Evolutionary conservation across 1,140 invertebrate species (phyloP).

Genomic region (Caenorhabditis briggsae): DNA sequence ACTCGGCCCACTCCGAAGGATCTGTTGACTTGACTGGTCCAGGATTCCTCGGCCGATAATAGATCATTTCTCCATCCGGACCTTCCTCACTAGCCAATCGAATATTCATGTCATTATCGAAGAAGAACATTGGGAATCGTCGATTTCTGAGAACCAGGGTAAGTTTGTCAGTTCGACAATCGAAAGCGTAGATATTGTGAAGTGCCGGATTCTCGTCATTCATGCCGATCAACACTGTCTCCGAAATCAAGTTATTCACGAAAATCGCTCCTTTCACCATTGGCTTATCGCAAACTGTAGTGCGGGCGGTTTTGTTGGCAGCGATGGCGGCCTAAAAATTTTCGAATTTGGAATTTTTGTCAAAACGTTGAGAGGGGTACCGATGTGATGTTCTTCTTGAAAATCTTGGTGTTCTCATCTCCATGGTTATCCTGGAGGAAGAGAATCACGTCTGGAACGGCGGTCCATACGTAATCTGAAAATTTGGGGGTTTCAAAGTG

Average conservation of each 20-base stretch:
- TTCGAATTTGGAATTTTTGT: not conserved
- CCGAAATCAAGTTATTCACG: slow-evolving; percentile 60
- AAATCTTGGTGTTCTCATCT: slow-evolving; percentile 66
- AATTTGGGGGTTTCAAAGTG: too few species aligned
- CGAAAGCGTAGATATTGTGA: slow-evolving; percentile 67
- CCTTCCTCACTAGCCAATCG: slow-evolving; percentile 73
- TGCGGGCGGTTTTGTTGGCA: slow-evolving; percentile 49
- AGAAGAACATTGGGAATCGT: slow-evolving; percentile 68
- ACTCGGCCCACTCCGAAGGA: slow-evolving; percentile 71
- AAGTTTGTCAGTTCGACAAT: slow-evolving; percentile 63
- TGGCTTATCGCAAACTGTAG: slow-evolving; percentile 56
- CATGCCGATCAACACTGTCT: slow-evolving; percentile 62
- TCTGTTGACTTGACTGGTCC: slow-evolving; percentile 67
- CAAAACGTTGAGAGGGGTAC: not conserved
- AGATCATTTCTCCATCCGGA: slow-evolving; percentile 72
- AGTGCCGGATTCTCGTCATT: slow-evolving; percentile 67
- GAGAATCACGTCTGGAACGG: slow-evolving; percentile 63
- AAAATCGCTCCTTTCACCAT: slow-evolving; percentile 62
- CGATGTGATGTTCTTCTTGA: slow-evolving; percentile 67
- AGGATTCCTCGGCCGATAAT: slow-evolving; percentile 62
- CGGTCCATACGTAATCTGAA: slow-evolving; percentile 67
- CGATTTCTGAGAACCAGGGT: slow-evolving; percentile 60
- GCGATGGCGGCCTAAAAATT: slow-evolving; percentile 33
- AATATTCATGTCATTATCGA: slow-evolving; percentile 76
- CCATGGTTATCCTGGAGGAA: slow-evolving; percentile 68